These are phyloP conservation scores for Pristionchus entomophagus DNA, from an alignment of 2,888 invertebrate species.

Conservation along the genomic window DNA sequence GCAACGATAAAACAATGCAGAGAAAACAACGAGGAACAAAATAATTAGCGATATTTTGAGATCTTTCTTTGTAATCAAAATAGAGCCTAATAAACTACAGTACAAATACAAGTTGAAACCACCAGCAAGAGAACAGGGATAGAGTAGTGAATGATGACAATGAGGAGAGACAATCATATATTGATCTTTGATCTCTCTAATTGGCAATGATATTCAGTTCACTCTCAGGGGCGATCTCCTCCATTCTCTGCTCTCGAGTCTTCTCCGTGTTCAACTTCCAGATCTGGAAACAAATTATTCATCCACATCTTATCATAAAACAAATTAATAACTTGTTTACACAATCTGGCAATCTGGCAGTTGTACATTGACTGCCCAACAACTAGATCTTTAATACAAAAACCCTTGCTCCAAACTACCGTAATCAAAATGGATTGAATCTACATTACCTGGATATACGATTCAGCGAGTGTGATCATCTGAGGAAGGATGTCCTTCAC, in stretches of 20 bases:
- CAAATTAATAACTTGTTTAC: not conserved
- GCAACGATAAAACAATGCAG: not conserved
- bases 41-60: conserved; percentile 27
- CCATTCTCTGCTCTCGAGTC: conserved; percentile 71
- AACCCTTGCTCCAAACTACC: not conserved
- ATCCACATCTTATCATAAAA: too few relatives aligned
- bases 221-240: conserved; percentile 54
- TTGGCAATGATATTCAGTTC: conserved; percentile 25
- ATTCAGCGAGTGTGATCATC: conserved; percentile 99
- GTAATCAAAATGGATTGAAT: not conserved
- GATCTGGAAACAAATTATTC: too few relatives aligned
- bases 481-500: conserved; percentile 98
- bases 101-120: conserved; percentile 20
- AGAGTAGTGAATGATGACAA: not conserved
- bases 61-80: conserved; percentile 32
- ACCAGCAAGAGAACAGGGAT: not conserved
- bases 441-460: conserved; percentile 91
- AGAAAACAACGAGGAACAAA: not conserved
- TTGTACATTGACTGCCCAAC: too few relatives aligned
- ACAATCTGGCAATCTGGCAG: too few relatives aligned
- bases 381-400: too few relatives aligned
- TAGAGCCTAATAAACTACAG: conserved; percentile 26
- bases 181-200: not conserved
- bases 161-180: too few relatives aligned
- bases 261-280: conserved; percentile 73